These are phyloP conservation scores for Dascyllus trimaculatus DNA, from an alignment of 2,113 vertebrate species.

Conservation along the genomic window DNA sequence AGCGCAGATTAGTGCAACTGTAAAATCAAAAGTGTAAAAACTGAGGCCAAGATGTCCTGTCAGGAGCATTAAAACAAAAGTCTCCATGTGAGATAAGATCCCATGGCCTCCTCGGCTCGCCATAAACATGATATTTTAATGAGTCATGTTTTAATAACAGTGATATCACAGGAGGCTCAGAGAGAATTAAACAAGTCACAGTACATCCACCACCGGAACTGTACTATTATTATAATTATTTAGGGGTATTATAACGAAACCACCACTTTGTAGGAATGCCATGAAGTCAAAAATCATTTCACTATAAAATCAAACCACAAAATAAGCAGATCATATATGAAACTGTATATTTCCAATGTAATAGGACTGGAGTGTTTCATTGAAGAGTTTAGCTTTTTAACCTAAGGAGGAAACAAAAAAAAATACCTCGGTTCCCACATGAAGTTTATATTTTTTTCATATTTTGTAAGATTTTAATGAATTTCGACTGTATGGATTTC, in stretches of 20 bases:
- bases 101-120: neutral
- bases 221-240: neutral
- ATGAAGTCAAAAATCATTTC: conserved; percentile 1
- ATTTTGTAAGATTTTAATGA: conserved; percentile 31
- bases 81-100: conserved; percentile 30
- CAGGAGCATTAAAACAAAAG: conserved; percentile 19
- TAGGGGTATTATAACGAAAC: neutral
- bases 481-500: conserved; percentile 11
- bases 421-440: neutral
- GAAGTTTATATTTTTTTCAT: conserved; percentile 17
- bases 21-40: conserved; percentile 34
- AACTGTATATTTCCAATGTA: neutral
- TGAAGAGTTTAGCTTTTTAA: neutral
- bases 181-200: neutral
- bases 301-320: conserved; percentile 20
- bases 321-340: neutral
- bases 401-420: neutral
- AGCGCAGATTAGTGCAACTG: conserved; percentile 16
- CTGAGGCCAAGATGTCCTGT: conserved; percentile 31
- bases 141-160: conserved; percentile 20
- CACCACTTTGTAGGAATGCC: conserved; percentile 2
- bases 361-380: neutral
- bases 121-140: conserved; percentile 29
- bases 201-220: neutral
- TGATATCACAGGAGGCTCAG: neutral